Evolutionary conservation across 2,113 vertebrate genomes (phyloP), one percentile per base, ranked within the genome.

Genomic region (Boleophthalmus pectinirostris): DNA sequence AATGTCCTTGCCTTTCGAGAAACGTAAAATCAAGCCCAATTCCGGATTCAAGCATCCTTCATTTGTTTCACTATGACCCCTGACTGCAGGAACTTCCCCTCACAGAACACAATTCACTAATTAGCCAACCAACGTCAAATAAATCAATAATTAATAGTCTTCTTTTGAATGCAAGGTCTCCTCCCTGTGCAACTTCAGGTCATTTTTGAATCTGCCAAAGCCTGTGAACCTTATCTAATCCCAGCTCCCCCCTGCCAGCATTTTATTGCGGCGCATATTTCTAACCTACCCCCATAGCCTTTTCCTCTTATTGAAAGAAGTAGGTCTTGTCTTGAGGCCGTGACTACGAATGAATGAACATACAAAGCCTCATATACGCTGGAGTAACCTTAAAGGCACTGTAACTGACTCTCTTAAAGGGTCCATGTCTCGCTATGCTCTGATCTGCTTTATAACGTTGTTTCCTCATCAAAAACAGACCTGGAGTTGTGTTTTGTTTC

Each of bases 211-310:
- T 43, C 64, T 47, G 64, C 64, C 64, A 66, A 21, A 66, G 3
- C 24, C 64, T 66, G 4, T 46, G 64, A 66, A 46, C n/a, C 43
- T 66, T 46, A 66, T 47, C 64, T 66, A 66, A 66, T 66, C 64
- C 64, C 64, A 12, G 14, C 5, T 66, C 20, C 18, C 64, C 38
- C 64, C 64, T 5, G 64, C 20, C 43, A 45, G 38, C 8, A 38
- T 66, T 66, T 66, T 66, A 66, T 66, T 23, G 38, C 14, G 6
- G 16, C 38, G 14, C 64, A 66, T 66, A 46, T 23, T 66, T 46
- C 64, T 15, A 13, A 7, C 35, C 63, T 5, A 16, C 13, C 18
- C 63, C 35, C 14, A 58, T 15, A 21, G 63, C 11, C 63, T 45
- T 35, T 29, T 64, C 29, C 43, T 66, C 43, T 5, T 12, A 15